Evolutionary conservation across 2,888 invertebrate species (phyloP).

Genomic region (Idaea biselata): DNA sequence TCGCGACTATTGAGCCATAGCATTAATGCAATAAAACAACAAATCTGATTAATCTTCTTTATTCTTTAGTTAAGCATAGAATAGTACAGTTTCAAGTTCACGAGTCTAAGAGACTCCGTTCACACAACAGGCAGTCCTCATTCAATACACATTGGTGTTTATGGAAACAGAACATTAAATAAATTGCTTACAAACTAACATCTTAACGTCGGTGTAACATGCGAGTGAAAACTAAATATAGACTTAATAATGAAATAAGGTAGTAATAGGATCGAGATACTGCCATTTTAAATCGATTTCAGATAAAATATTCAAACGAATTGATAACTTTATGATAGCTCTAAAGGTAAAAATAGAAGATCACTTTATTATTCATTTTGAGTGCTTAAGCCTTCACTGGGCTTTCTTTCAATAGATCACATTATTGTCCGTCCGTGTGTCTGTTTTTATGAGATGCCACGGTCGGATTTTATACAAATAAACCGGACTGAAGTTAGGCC

Average conservation of each 20-base stretch:
- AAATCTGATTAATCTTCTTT: conserved; percentile 72
- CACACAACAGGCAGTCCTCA: conserved; percentile 57
- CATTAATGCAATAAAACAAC: conserved; percentile 22
- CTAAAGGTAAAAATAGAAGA: too few species aligned
- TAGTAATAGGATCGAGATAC: conserved; percentile 28
- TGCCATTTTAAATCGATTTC: neutral
- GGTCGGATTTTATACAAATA: too few species aligned
- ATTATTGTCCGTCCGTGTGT: too few species aligned
- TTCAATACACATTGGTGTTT: conserved; percentile 46
- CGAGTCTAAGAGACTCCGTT: conserved; percentile 66
- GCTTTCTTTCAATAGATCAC: too few species aligned
- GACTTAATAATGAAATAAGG: conserved; percentile 38
- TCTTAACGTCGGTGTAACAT: conserved; percentile 34
- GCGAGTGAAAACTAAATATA: conserved; percentile 21
- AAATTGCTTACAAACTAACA: conserved; percentile 36
- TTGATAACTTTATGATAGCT: too few species aligned
- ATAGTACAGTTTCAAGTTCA: conserved; percentile 75
- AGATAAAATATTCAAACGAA: neutral
- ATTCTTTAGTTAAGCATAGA: conserved; percentile 79
- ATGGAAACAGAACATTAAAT: conserved; percentile 41
- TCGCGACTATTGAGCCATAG: too few species aligned
- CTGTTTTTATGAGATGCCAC: too few species aligned
- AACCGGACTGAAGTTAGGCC: neutral
- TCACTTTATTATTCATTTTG: too few species aligned
- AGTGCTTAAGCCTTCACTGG: too few species aligned